These are phyloP conservation scores for Eucriotettix oculatus DNA, from an alignment of 2,888 invertebrate genomes.

Conservation along the genomic window DNA sequence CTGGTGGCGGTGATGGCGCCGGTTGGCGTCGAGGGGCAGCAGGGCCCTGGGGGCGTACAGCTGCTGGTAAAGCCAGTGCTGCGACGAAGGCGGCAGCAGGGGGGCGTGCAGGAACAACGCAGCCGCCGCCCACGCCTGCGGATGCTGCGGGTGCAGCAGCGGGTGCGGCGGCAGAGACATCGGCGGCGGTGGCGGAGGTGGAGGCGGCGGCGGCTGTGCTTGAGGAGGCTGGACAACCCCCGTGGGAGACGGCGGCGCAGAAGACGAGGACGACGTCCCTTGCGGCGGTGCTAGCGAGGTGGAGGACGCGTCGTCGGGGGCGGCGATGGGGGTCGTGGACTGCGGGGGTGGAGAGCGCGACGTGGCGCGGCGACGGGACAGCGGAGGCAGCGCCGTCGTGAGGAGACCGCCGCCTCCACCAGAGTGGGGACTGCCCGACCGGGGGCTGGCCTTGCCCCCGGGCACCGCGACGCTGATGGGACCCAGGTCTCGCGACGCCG, in stretches of 20 bases:
- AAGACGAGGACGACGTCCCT: slow-evolving; percentile 21
- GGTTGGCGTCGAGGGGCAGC: background rate
- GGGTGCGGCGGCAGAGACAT: slow-evolving; percentile 20
- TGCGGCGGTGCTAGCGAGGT: slow-evolving; percentile 13
- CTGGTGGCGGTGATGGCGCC: background rate
- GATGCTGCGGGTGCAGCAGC: slow-evolving; percentile 16
- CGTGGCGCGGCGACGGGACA: slow-evolving; percentile 1
- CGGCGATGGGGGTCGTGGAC: background rate
- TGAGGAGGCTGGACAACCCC: slow-evolving; percentile 10
- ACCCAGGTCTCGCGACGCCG: slow-evolving; percentile 15
- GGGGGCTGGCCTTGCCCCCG: slow-evolving; percentile 1
- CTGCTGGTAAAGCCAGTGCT: slow-evolving; percentile 64
- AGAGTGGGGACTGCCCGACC: background rate
- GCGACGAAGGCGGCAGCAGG: slow-evolving; percentile 55
- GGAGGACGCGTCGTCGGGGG: slow-evolving; percentile 9
- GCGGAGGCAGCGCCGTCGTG: background rate
- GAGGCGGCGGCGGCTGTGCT: slow-evolving; percentile 27
- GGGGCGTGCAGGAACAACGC: slow-evolving; percentile 50
- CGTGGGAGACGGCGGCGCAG: slow-evolving; percentile 16
- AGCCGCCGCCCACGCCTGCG: slow-evolving; percentile 50
- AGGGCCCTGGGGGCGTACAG: slow-evolving; percentile 30
- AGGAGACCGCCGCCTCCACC: background rate
- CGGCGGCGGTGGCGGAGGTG: slow-evolving; percentile 34
- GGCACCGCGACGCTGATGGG: slow-evolving; percentile 15
- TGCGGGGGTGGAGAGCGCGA: slow-evolving; percentile 4